Evolutionary conservation across 35 echinoderm and acorn worm species (phyloP).

Genomic region (Diadema setosum): DNA sequence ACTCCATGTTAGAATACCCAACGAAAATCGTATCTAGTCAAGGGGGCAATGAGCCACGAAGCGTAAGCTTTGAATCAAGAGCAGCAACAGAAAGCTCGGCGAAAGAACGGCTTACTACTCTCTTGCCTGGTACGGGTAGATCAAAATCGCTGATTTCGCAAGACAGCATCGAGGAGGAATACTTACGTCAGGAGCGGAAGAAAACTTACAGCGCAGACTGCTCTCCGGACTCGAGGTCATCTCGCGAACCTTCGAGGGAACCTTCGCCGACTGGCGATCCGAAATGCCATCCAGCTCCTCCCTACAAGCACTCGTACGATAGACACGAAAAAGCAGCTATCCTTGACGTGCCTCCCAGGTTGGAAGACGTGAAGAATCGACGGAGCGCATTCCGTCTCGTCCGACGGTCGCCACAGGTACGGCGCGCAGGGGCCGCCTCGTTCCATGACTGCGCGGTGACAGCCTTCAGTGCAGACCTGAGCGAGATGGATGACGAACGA

Average conservation of each 20-base stretch:
- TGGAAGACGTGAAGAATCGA: constrained; percentile 79
- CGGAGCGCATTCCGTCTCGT: constrained; percentile 86
- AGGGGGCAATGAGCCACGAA: constrained; percentile 48
- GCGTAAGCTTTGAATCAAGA: constrained; percentile 74
- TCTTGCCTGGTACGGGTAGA: constrained; percentile 22
- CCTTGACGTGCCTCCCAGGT: constrained; percentile 14
- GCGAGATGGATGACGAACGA: background rate
- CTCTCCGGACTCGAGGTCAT: constrained; percentile 7
- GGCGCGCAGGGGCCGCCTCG: constrained; percentile 37
- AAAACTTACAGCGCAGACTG: constrained; percentile 28
- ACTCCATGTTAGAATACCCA: constrained; percentile 77
- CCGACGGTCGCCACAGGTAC: constrained; percentile 46
- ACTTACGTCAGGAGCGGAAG: constrained; percentile 54
- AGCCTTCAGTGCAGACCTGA: background rate
- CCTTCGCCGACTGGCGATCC: background rate
- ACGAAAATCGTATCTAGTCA: constrained; percentile 45
- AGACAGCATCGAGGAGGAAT: constrained; percentile 96
- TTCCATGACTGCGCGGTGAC: background rate
- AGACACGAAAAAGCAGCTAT: constrained; percentile 1
- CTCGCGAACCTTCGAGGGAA: constrained; percentile 13
- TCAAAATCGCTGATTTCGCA: constrained; percentile 56
- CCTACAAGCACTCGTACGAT: background rate
- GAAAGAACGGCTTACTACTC: constrained; percentile 74
- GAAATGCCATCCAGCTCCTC: background rate
- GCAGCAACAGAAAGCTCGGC: constrained; percentile 53